Evolutionary conservation across 2,888 invertebrate genomes (phyloP).

Genomic region (Labia minor): DNA sequence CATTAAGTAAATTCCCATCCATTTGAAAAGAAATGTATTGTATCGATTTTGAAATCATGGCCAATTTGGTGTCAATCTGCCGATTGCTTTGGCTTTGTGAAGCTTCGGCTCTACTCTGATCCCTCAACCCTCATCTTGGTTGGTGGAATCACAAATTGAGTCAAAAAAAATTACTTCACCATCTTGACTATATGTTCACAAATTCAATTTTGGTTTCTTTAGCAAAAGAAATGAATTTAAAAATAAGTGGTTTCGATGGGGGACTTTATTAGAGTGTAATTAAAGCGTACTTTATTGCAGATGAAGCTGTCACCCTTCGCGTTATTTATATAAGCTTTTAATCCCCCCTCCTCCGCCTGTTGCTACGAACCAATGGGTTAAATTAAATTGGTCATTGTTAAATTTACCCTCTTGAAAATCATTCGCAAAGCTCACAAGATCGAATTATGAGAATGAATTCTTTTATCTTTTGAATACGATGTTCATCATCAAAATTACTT

Average conservation of each 20-base stretch:
- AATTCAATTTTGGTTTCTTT: too few relatives aligned
- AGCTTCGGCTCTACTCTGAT: neutral
- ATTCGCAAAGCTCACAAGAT: neutral
- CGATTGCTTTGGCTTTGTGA: conserved; percentile 5
- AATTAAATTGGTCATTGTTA: conserved; percentile 7
- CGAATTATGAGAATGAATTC: neutral
- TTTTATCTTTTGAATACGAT: neutral
- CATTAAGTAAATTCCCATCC: conserved; percentile 5
- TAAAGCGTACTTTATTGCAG: neutral
- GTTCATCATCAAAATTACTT: neutral
- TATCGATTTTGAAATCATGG: conserved; percentile 8
- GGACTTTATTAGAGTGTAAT: conserved; percentile 4
- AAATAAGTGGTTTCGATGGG: too few relatives aligned
- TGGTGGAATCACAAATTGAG: too few relatives aligned
- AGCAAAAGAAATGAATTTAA: too few relatives aligned
- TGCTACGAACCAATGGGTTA: conserved; percentile 5
- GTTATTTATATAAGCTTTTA: conserved; percentile 13
- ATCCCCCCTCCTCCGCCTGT: neutral
- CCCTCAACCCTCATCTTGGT: neutral
- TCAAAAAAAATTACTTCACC: too few relatives aligned
- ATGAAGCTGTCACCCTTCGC: neutral
- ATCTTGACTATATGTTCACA: too few relatives aligned
- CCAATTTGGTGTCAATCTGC: conserved; percentile 1
- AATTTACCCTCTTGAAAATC: conserved; percentile 13
- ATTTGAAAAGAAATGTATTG: neutral